Base-by-base conservation (phyloP, 2,113 vertebrate genomes). In the Urocolius indicus region DNA sequence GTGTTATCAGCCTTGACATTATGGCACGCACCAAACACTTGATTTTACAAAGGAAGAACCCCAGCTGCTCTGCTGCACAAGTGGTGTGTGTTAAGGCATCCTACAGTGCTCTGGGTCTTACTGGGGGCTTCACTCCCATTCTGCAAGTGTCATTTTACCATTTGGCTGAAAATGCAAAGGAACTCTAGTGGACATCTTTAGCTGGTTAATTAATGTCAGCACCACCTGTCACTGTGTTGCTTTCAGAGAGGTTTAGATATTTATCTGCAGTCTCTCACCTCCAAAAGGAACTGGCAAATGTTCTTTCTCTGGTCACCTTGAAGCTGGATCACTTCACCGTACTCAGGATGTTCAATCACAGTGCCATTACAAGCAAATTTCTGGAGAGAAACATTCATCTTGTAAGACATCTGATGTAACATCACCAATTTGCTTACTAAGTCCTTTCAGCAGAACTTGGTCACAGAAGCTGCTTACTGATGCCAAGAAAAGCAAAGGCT, bases 351-450 rank as follows among this genome's bases (percentile, higher is more conserved):
- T 32, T 98, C 98, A 87, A 98, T 98, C 97, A 99, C 98, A 96
- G 98, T 98, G 72, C 98, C 98, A 96, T 99, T 99, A 94, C 98
- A 98, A 82, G 98, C 98, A 96, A 98, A 98, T 98, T 99, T 99
- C 98, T 99, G 73, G 27, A 90, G 51, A 93, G 45, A 86, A 19
- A 92, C 24, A 87, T 29, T 87, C 32, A 65, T 6, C 61, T 41
- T 41, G 38, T 89, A 61, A 79, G 69, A 65, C 54, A 83, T 22
- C 12, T 49, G 55, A 73, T 7, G 15, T 8, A 57, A 57, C 23
- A 58, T 43, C 4, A 20, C 3, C n/a, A 69, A 51, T 67, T 67
- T 75, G 51, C 61, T 79, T 54, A 65, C 12, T 67, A 67, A 84
- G 65, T 43, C 36, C 78, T 88, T 77, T 67, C 82, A 59, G 45